Base-by-base conservation (phyloP, 2,113 vertebrate genomes). In the Gymnogyps californianus region DNA sequence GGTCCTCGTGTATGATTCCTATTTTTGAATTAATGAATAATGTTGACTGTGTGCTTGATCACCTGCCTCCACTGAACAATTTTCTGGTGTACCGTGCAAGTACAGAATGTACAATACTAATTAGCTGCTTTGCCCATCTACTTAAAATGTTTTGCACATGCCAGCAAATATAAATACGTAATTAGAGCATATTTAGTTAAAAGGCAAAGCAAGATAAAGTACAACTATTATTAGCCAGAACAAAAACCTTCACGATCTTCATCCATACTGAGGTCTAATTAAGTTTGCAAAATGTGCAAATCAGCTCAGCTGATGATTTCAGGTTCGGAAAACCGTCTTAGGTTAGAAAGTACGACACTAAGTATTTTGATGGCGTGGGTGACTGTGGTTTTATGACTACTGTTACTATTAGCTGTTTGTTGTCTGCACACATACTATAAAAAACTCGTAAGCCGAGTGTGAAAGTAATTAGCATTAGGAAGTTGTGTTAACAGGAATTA, bases 161-260 rank as follows among this genome's bases (percentile, higher is more conserved):
- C 89, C 62, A 91, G 87, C 54, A 89, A 97, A 97, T 65, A 75
- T 62, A 97, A 94, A 96, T 74, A 80, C 55, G 58, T 93, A 95
- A 95, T 97, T 97, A 97, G 87, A 77, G 34, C 49, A 7, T 13
- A 83, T 62, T 94, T 52, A 91, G 89, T 92, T 80, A 75, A 87
- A 93, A 97, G 62, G 74, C 91, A 90, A 94, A 88, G 91, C 77
- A 51, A 96, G 84, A 97, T 31, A 65, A 94, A 94, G 89, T 58
- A 96, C 95, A 90, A 47, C 62, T 94, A 80, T 97, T 95, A 94
- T 85, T 70, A 93, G 82, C 67, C 84, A 96, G 94, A 87, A 96
- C 78, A 95, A 94, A 94, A 90, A 66, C 40, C 81, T 96, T 77
- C 87, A 40, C 2, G 1, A 44, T 90, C 82, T 83, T 70, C 92